A percentile compares a stretch with the other conserved stretches of the same genome.
Conservation (phyloP, 2,888 invertebrate species). For the Philhelius pedissequus region DNA sequence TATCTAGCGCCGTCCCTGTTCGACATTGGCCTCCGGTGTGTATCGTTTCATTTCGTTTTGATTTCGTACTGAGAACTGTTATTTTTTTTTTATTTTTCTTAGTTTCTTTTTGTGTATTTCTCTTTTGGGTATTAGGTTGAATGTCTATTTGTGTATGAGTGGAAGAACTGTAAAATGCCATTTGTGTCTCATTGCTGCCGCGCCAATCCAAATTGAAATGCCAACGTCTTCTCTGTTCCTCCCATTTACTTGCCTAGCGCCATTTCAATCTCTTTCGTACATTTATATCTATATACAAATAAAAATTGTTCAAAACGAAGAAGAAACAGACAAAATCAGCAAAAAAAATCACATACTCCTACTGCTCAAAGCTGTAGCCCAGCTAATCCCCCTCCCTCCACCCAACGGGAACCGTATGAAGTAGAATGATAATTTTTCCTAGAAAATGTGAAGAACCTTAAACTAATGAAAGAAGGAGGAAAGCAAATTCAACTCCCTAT, state of each 20-base stretch:
- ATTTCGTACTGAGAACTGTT: slow-evolving; percentile 58
- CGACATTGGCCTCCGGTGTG: slow-evolving; percentile 41
- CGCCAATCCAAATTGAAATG: slow-evolving; percentile 68
- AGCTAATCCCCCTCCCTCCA: neutral
- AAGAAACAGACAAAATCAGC: slow-evolving; percentile 8
- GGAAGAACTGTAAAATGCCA: slow-evolving; percentile 69
- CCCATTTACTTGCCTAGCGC: neutral
- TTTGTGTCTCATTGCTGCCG: slow-evolving; percentile 66
- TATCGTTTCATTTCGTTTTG: slow-evolving; percentile 66
- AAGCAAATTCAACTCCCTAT: slow-evolving; percentile 15
- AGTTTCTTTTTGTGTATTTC: slow-evolving; percentile 47
- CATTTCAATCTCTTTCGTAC: slow-evolving; percentile 57
- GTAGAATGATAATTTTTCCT: slow-evolving; percentile 64
- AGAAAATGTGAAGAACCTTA: slow-evolving; percentile 52
- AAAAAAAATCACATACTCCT: neutral
- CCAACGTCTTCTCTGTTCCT: slow-evolving; percentile 49
- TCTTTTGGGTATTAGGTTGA: slow-evolving; percentile 43
- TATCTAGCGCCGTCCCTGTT: slow-evolving; percentile 51
- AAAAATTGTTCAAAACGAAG: slow-evolving; percentile 62
- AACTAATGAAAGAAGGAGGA: slow-evolving; percentile 60
- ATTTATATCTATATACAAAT: slow-evolving; percentile 65
- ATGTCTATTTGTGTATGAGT: slow-evolving; percentile 68
- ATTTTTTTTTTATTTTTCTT: slow-evolving; percentile 22
- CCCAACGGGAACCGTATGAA: no score
- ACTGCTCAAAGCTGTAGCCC: neutral